Conservation (phyloP, 2,888 invertebrate genomes). For the Zeuzera pyrina region DNA sequence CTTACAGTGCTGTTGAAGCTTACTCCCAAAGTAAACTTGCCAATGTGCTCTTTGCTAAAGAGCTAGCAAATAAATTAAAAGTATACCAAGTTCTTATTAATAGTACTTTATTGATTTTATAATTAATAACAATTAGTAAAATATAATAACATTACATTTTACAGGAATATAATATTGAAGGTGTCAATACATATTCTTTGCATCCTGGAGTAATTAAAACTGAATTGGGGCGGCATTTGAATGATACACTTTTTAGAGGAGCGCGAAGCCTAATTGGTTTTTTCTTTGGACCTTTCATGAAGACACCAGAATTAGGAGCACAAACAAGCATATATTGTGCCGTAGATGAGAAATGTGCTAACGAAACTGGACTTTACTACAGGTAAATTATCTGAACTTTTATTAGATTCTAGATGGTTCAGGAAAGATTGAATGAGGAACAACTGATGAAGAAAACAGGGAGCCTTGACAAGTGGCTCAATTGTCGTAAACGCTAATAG, state of each 20-base stretch:
- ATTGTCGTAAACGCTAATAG: no score
- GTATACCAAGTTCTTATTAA: constrained; percentile 29
- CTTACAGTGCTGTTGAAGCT: constrained; percentile 77
- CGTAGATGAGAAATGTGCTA: constrained; percentile 75
- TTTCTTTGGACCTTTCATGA: constrained; percentile 57
- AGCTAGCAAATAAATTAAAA: constrained; percentile 76
- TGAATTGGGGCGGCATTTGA: constrained; percentile 79
- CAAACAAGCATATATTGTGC: constrained; percentile 84
- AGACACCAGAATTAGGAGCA: constrained; percentile 77
- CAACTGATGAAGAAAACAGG: no score
- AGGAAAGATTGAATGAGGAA: no score
- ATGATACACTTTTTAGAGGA: constrained; percentile 62
- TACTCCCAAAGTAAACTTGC: constrained; percentile 89
- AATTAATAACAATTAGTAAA: neutral
- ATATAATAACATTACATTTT: constrained; percentile 8
- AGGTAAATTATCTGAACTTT: constrained; percentile 42
- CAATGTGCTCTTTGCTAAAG: constrained; percentile 83
- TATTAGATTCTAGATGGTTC: no score
- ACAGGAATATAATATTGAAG: constrained; percentile 55
- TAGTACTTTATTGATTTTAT: neutral
- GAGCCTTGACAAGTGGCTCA: no score
- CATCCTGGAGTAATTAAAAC: constrained; percentile 85
- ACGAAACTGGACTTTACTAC: constrained; percentile 75
- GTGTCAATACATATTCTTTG: constrained; percentile 78
- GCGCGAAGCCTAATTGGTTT: constrained; percentile 43